These are phyloP conservation scores for Siphlonurus alternatus DNA, from an alignment of 2,888 invertebrate species.

Conservation along the genomic window DNA sequence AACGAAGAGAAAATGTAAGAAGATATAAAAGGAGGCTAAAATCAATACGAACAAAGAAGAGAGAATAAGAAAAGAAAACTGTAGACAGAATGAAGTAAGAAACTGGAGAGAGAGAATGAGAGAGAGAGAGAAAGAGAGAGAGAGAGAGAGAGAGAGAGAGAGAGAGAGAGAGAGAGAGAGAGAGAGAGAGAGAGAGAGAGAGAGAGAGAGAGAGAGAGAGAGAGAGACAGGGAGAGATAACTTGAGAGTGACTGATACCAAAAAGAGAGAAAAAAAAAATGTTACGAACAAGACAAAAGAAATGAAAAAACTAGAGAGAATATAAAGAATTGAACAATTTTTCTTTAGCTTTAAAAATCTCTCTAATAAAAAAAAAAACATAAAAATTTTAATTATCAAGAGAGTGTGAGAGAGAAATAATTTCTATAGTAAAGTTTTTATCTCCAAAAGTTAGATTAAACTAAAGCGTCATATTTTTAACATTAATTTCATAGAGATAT, in stretches of 20 bases:
- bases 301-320: no score
- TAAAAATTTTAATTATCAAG: no score
- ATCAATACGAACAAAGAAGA: background rate
- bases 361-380: no score
- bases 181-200: background rate
- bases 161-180: background rate
- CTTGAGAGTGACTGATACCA: background rate
- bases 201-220: conserved; percentile 5
- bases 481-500: no score
- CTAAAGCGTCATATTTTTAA: no score
- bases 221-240: conserved; percentile 7
- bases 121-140: background rate
- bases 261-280: background rate
- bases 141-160: background rate
- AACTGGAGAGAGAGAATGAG: background rate
- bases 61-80: conserved; percentile 1
- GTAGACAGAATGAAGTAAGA: background rate
- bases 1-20: background rate
- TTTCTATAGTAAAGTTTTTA: no score
- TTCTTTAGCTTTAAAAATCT: no score
- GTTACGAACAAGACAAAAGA: background rate
- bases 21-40: background rate
- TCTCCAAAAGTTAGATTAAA: no score
- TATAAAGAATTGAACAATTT: no score
- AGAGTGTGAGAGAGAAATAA: no score